Percentiles rank a stretch among this genome's conserved stretches.
Evolutionary conservation across 2,888 invertebrate genomes (phyloP).

Genomic region (Ditula angustiorana): DNA sequence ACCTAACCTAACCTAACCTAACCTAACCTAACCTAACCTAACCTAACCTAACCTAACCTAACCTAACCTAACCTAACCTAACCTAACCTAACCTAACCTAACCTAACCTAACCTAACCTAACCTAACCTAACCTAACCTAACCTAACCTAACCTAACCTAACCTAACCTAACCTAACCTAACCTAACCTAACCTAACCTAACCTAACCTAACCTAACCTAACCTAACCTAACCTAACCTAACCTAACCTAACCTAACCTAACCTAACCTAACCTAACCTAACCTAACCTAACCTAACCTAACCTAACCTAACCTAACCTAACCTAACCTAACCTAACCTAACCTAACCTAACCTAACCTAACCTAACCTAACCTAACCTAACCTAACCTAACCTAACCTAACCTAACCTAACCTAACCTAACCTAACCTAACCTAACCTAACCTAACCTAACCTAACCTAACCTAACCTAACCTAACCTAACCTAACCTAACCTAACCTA

Average conservation of each 20-base stretch:
- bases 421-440: conserved; percentile 3
- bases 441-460: background rate
- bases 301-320: conserved; percentile 26
- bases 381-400: conserved; percentile 33
- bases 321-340: conserved; percentile 25
- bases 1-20: conserved; percentile 2
- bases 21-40: background rate
- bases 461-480: conserved; percentile 17
- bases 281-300: conserved; percentile 25
- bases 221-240: conserved; percentile 23
- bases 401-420: conserved; percentile 14
- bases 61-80: background rate
- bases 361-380: conserved; percentile 30
- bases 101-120: conserved; percentile 2
- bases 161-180: conserved; percentile 41
- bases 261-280: conserved; percentile 4
- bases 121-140: conserved; percentile 2
- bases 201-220: conserved; percentile 19
- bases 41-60: background rate
- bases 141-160: conserved; percentile 1
- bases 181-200: background rate
- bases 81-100: conserved; percentile 2
- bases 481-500: conserved; percentile 11
- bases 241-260: conserved; percentile 13
- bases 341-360: conserved; percentile 30